phyloP scores from a whole-genome alignment of 2,888 invertebrate genomes.

The Eristalis intricaria region DNA sequence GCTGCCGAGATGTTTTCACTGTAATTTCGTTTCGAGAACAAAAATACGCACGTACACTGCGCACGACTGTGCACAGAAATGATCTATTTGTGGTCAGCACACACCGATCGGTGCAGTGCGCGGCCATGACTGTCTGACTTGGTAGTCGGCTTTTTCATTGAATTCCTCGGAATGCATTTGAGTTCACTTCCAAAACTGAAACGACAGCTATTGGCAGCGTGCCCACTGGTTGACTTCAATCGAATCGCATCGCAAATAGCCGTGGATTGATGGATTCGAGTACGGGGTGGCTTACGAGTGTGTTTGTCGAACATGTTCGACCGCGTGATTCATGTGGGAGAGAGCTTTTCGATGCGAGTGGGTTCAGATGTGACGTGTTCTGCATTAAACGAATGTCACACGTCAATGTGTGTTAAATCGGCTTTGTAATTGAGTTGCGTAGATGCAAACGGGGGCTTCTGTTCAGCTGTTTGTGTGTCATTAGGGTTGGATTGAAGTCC shows the following conservation, averaged over 20 bases:
- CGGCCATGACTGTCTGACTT: background rate
- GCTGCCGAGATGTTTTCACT: background rate
- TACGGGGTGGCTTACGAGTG: background rate
- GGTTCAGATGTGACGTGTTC: background rate
- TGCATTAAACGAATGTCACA: background rate
- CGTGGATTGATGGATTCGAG: background rate
- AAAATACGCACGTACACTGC: background rate
- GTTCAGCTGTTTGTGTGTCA: background rate
- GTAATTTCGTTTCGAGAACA: background rate
- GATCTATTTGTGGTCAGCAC: background rate
- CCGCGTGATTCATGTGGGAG: background rate
- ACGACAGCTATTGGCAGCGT: background rate
- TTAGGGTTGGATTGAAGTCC: background rate
- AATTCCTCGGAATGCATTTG: background rate
- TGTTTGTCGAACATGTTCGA: background rate
- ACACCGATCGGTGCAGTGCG: too few relatives aligned
- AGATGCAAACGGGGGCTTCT: background rate
- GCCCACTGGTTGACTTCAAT: slow-evolving; percentile 9
- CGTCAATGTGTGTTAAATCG: background rate
- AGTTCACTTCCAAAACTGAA: background rate
- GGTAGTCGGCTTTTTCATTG: background rate
- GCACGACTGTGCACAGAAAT: background rate
- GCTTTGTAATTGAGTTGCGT: background rate
- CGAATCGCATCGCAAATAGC: background rate
- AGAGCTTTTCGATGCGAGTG: background rate